Conservation (phyloP, 2,113 vertebrate genomes). For the Aegotheles bennettii region DNA sequence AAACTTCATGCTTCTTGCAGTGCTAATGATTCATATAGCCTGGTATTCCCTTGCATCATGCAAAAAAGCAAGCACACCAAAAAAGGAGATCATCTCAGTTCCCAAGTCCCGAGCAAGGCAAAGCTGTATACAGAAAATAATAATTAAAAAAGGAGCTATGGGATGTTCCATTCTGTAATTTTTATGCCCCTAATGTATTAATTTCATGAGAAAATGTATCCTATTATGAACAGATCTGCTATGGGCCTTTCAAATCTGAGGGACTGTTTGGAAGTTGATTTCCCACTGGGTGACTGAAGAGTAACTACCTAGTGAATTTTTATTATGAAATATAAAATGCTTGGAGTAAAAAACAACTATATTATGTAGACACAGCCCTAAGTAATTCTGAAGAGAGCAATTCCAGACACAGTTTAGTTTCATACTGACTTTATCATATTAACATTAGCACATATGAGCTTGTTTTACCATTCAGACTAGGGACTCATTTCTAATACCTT, state of each 20-base stretch:
- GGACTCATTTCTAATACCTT: too few species aligned
- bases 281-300: neutral
- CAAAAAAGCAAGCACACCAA: neutral
- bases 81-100: neutral
- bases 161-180: neutral
- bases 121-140: neutral
- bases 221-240: neutral
- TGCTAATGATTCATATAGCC: neutral
- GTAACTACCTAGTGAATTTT: neutral
- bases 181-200: neutral
- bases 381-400: too few species aligned
- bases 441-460: too few species aligned
- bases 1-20: neutral
- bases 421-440: too few species aligned
- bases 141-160: neutral
- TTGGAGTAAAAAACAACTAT: too few species aligned
- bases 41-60: neutral
- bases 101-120: neutral
- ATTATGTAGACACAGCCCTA: too few species aligned
- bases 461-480: too few species aligned
- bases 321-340: neutral
- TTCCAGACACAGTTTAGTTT: too few species aligned
- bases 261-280: neutral
- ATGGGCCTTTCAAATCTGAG: neutral
- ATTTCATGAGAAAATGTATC: neutral